Base-by-base conservation (phyloP, 2,888 invertebrate genomes). In the Leucophenga maculata region DNA sequence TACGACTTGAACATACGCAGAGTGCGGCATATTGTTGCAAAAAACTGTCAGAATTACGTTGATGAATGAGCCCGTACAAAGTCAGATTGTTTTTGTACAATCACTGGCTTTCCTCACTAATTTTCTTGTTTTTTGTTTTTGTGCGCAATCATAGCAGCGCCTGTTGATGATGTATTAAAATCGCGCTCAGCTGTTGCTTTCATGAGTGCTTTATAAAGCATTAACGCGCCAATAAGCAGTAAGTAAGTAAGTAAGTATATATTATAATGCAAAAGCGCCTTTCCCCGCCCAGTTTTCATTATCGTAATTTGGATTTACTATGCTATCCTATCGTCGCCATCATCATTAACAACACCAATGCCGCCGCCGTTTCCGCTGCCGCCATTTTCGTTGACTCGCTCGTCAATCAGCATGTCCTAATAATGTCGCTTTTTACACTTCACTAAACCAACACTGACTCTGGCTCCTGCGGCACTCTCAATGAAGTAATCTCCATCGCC, bases 371-470 rank as follows among this genome's bases (percentile, higher is more conserved):
- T 26, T 2, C 26, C 26, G 4, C 4, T 4, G 26, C 26, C 26
- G 26, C 18, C 39, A 60, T 13, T 62, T 3, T 26, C 46, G 22
- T 11, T 48, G 62, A 22, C 22, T 14, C 26, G 44, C 13, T 55
- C 22, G 18, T 55, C 26, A 55, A 55, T 50, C 50, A 55, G 55
- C 55, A 8, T 18, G 55, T 55, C 55, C 55, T 55, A 55, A 64
- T 46, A 64, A 46, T 69, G 54, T 69, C 68, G 74, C 74, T 79
- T 80, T 80, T 77, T 57, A 77, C 68, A 80, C 82, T 72, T 74
- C 80, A 72, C 52, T 74, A 74, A 76, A 72, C 62, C 31, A 39
- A 14, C 46, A 52, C 11, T 64, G 48, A 69, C 48, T 11, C 11
- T 16, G 54, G 54, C 64, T 54, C 66, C 48, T 32, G 44, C 8